Conservation (phyloP, 2,797 vertebrate species). For the Parauchenoglanis punctatus region DNA sequence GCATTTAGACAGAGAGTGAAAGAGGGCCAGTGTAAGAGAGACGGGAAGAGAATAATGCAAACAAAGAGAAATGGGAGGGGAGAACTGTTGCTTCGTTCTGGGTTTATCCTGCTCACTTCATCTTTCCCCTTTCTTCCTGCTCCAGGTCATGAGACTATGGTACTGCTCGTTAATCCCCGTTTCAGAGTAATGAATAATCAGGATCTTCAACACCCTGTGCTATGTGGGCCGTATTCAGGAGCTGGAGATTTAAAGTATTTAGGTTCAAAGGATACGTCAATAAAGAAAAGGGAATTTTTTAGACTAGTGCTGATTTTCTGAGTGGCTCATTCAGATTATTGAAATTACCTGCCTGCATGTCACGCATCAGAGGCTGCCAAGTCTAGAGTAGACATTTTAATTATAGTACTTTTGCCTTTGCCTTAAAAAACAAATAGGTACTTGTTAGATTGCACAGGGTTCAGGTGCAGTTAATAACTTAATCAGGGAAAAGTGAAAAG, state of each 20-base stretch:
- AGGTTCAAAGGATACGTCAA: not conserved
- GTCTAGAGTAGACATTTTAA: not conserved
- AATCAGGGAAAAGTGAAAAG: not conserved
- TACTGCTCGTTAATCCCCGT: slow-evolving; percentile 11
- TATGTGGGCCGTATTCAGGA: not conserved
- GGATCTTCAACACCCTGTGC: not conserved
- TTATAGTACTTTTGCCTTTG: not conserved
- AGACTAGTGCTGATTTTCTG: not conserved
- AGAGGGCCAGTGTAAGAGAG: not conserved
- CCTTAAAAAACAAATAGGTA: not conserved
- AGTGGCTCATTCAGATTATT: not conserved
- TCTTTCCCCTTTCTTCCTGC: not conserved
- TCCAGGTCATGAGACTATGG: slow-evolving; percentile 9
- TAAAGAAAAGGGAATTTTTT: not conserved
- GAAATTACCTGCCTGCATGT: not conserved
- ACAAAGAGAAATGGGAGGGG: not conserved
- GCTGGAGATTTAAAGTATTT: not conserved
- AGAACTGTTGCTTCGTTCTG: not conserved
- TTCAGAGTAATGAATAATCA: slow-evolving; percentile 8
- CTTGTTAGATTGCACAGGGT: not conserved
- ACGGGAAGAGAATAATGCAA: not conserved
- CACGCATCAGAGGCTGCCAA: not conserved
- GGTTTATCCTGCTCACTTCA: not conserved
- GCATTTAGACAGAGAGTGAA: not conserved
- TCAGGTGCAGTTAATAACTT: not conserved